Base-by-base conservation (phyloP, 2,797 vertebrate genomes). In the Mycteria americana region DNA sequence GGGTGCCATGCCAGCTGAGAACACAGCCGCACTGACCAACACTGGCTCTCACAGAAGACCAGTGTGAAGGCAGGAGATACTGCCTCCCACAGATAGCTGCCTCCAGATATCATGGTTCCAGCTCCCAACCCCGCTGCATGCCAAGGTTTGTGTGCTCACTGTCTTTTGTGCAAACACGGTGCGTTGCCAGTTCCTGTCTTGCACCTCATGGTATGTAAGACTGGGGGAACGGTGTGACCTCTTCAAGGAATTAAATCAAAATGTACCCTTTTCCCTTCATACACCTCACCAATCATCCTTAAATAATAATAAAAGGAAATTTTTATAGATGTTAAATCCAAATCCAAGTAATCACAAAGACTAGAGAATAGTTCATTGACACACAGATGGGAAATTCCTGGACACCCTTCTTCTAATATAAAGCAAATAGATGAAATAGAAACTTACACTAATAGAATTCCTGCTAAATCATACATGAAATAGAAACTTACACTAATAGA, bases 231-330 rank as follows among this genome's bases (percentile, higher is more conserved):
- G 35, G 43, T 15, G 18, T 53, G 83, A 92, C 80, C 79, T 81
- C 69, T 75, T 64, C 22, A 75, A 53, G 23, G 27, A 85, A 15
- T 3, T n/a, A 57, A 76, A 73, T 53, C 35, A 41, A 64, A 67
- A 59, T 2, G 33, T 19, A 68, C 41, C 41, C 73, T 86, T 62
- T 57, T 65, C 33, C 73, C 51, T 65, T 85, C 73, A 57, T 31
- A 83, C 89, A 92, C 73, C 85, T 96, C 93, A 97, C 91, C 76
- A 88, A 96, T 93, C 91, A 96, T 67, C 70, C 69, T 59, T 50
- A 78, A 93, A 73, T 87, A 95, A 91, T 88, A 95, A 91, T 59
- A 95, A 79, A 87, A 54, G 30, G 70, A 94, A 86, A 54, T 17
- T 76, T 88, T 85, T 41, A 43, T 15, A 56, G 25, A 35, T 45